Evolutionary conservation across 2,113 vertebrate genomes (phyloP).

Genomic region (Lepus timidus): DNA sequence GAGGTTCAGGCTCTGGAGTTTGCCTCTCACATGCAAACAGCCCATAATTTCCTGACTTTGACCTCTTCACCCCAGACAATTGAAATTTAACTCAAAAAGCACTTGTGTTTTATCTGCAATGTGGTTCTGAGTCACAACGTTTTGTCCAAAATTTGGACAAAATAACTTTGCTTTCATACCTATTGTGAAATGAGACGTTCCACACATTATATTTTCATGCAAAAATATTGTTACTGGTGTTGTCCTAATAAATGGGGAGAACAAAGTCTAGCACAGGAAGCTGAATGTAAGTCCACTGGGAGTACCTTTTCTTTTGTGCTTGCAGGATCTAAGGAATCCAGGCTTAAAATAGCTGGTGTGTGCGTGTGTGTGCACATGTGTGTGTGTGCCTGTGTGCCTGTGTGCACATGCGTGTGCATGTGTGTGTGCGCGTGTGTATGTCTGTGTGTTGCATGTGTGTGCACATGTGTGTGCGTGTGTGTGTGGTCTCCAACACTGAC

Average conservation of each 20-base stretch:
- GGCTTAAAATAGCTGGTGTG: neutral
- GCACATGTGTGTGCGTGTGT: no score
- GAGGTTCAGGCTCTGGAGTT: neutral
- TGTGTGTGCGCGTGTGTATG: no score
- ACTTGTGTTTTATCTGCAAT: neutral
- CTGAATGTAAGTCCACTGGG: neutral
- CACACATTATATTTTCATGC: neutral
- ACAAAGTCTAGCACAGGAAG: fast-evolving
- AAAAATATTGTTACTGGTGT: neutral
- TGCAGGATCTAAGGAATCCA: neutral
- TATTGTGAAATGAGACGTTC: neutral
- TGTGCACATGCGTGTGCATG: no score
- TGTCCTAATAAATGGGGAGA: neutral
- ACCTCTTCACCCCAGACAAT: neutral
- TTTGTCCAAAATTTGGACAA: neutral
- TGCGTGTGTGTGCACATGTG: fast-evolving
- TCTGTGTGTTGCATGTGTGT: no score
- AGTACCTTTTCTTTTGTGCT: neutral
- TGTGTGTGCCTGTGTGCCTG: no score
- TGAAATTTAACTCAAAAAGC: neutral
- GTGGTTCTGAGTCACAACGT: neutral
- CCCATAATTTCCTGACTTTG: neutral
- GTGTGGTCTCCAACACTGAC: fast-evolving
- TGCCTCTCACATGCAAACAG: neutral
- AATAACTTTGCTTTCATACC: neutral